Evolutionary conservation across 2,888 invertebrate species (phyloP).

Genomic region (Timema podura): DNA sequence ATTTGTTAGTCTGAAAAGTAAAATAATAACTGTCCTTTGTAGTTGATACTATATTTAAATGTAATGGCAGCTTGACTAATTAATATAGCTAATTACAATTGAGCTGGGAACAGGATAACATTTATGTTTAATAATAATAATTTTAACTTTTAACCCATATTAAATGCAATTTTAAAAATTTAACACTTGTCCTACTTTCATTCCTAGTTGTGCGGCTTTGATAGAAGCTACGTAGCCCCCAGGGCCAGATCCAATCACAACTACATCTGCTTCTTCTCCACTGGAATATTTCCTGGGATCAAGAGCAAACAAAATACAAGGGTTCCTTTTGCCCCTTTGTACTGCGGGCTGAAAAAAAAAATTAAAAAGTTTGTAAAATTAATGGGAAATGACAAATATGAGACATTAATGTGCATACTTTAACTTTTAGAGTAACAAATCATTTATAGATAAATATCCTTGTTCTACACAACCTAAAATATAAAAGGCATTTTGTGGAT

Average conservation of each 20-base stretch:
- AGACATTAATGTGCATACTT: not conserved
- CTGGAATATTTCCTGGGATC: constrained; percentile 55
- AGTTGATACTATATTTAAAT: too few relatives aligned
- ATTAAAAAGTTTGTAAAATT: not conserved
- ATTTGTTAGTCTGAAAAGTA: too few relatives aligned
- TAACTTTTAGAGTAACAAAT: too few relatives aligned
- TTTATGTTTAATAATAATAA: too few relatives aligned
- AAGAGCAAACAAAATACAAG: constrained; percentile 20
- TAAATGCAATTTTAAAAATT: constrained; percentile 10
- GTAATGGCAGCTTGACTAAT: too few relatives aligned
- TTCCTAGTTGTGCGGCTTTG: constrained; percentile 95
- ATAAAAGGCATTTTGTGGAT: not conserved
- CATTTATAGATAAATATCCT: too few relatives aligned
- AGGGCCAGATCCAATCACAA: constrained; percentile 97
- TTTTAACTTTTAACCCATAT: not conserved
- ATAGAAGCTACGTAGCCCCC: constrained; percentile 99
- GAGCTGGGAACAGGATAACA: too few relatives aligned
- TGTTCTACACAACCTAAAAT: not conserved
- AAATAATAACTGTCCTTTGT: too few relatives aligned
- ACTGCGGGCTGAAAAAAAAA: constrained; percentile 21
- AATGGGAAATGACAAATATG: not conserved
- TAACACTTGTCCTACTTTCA: constrained; percentile 64
- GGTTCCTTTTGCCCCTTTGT: constrained; percentile 24
- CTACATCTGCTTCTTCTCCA: constrained; percentile 82
- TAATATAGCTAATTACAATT: too few relatives aligned